Conservation (phyloP, 1,140 invertebrate genomes). For the Vanessa tameamea region DNA sequence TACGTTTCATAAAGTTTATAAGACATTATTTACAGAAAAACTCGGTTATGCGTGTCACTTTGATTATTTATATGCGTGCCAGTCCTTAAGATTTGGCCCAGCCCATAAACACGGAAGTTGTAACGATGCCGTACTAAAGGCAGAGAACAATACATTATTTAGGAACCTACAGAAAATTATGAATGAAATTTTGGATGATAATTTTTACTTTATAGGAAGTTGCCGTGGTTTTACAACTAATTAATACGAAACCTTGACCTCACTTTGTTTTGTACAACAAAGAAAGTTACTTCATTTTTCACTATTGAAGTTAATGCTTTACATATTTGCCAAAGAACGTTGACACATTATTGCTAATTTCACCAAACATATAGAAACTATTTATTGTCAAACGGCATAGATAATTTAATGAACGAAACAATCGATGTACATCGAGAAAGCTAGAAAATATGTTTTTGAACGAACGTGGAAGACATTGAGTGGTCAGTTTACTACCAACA, state of each 20-base stretch:
- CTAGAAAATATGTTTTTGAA: too few species aligned
- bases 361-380: slow-evolving; percentile 8
- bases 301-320: slow-evolving; percentile 7
- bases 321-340: slow-evolving; percentile 24
- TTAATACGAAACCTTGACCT: too few species aligned
- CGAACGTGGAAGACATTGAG: too few species aligned
- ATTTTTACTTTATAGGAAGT: too few species aligned
- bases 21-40: background rate
- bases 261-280: slow-evolving; percentile 17
- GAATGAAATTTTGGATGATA: too few species aligned
- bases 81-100: slow-evolving; percentile 14
- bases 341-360: slow-evolving; percentile 7
- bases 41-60: slow-evolving; percentile 10
- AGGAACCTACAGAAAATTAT: too few species aligned
- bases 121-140: background rate
- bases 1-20: background rate
- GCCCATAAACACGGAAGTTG: slow-evolving; percentile 15
- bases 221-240: too few species aligned
- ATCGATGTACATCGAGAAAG: too few species aligned
- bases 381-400: background rate
- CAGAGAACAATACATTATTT: background rate
- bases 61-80: slow-evolving; percentile 1
- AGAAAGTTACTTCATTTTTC: slow-evolving; percentile 36
- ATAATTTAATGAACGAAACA: too few species aligned
- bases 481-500: too few species aligned